Percentiles rank a stretch among this genome's conserved stretches.
phyloP scores from a whole-genome alignment of 2,113 vertebrate genomes.

The Brachypteracias leptosomus region DNA sequence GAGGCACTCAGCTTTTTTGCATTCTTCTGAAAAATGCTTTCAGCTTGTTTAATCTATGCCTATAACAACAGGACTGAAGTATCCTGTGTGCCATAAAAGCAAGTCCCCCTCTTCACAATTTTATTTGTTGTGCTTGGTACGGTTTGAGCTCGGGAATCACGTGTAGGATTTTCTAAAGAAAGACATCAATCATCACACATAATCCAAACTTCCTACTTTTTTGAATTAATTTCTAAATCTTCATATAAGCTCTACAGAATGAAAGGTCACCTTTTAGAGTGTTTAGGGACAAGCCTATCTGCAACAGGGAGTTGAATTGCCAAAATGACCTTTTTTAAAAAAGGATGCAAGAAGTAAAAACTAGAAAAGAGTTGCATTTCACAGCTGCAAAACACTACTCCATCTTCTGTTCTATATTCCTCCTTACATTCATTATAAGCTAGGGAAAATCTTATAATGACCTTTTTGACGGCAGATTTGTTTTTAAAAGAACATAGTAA shows the following conservation, averaged over 20 bases:
- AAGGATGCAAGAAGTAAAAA: not conserved
- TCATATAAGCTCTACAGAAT: not conserved
- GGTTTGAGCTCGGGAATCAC: not conserved
- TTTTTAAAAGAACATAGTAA: not conserved
- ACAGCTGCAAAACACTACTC: not conserved
- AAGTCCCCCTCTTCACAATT: not conserved
- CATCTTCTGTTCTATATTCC: not conserved
- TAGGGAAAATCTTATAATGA: not conserved
- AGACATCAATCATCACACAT: not conserved
- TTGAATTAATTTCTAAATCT: not conserved
- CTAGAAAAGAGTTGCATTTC: not conserved
- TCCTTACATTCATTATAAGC: not conserved
- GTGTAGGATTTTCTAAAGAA: not conserved
- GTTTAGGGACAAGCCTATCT: not conserved
- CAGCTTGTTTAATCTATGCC: not conserved
- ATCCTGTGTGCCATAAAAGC: fast-evolving
- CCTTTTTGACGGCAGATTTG: not conserved
- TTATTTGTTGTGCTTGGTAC: not conserved
- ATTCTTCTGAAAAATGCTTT: not conserved
- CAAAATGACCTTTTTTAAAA: not conserved
- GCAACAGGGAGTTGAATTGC: not conserved
- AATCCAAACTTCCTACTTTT: not conserved
- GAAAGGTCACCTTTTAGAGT: not conserved
- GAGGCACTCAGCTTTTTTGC: not conserved
- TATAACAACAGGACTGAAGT: not conserved